Percentiles rank a stretch among this genome's conserved stretches.
Evolutionary conservation across 2,113 vertebrate genomes (phyloP).

Genomic region (Brachypodius melanocephalos): DNA sequence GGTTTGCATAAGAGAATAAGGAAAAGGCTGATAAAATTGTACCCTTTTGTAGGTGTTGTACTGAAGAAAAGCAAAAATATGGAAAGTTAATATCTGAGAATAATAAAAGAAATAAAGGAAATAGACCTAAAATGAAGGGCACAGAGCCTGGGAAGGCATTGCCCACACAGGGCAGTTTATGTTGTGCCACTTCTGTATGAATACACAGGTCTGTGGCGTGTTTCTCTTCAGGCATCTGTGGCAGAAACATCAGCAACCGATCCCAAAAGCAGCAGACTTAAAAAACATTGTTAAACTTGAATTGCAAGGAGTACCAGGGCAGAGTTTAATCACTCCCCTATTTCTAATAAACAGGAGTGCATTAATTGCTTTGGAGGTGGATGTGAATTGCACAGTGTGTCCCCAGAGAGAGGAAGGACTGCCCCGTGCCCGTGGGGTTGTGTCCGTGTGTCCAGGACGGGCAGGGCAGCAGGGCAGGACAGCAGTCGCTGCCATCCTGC

Average conservation of each 20-base stretch:
- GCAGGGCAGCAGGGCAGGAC: background rate
- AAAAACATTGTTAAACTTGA: background rate
- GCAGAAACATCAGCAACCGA: background rate
- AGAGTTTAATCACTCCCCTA: background rate
- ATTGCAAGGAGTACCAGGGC: background rate
- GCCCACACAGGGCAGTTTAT: background rate
- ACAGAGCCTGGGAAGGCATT: background rate
- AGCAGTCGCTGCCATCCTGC: accelerated
- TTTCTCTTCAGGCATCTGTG: background rate
- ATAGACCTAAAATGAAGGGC: background rate
- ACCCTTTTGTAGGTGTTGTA: background rate
- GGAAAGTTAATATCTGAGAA: background rate
- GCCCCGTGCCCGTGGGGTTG: accelerated
- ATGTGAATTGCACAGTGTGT: background rate
- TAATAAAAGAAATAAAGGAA: background rate
- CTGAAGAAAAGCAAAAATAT: background rate
- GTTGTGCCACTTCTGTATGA: background rate
- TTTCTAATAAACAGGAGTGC: background rate
- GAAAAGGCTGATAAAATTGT: background rate
- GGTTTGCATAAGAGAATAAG: background rate
- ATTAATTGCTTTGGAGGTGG: background rate
- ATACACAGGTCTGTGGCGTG: background rate
- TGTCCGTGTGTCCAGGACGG: accelerated
- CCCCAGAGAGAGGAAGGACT: background rate
- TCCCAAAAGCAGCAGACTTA: background rate